Evolutionary conservation across 2,113 vertebrate species (phyloP).

Genomic region (Nycticryphes semicollaris): DNA sequence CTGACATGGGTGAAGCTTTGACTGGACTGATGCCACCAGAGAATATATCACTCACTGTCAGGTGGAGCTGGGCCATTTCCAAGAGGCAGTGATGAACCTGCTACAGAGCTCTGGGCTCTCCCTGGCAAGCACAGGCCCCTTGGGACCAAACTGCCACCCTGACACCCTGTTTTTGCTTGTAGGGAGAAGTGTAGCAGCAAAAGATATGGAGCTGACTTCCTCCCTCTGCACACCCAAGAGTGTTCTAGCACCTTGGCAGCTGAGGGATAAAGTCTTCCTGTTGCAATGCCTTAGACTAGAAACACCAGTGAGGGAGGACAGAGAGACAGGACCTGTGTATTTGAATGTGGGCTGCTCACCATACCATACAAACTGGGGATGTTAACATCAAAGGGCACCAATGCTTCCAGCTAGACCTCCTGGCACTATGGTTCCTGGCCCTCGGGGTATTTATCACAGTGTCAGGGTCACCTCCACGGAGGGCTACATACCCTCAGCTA

Average conservation of each 20-base stretch:
- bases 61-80: fast-evolving
- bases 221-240: neutral
- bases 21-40: neutral
- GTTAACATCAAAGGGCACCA: neutral
- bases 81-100: fast-evolving
- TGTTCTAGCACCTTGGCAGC: neutral
- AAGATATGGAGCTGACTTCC: neutral
- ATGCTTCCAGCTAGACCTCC: neutral
- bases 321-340: fast-evolving
- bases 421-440: neutral
- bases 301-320: neutral
- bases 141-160: fast-evolving
- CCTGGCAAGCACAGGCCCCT: neutral
- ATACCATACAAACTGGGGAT: fast-evolving
- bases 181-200: neutral
- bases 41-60: neutral
- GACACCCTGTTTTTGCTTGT: fast-evolving
- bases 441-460: neutral
- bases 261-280: neutral
- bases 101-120: neutral
- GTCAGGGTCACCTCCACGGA: fast-evolving
- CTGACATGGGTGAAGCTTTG: fast-evolving
- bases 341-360: neutral
- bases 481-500: neutral
- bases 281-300: neutral